Evolutionary conservation across 1,140 invertebrate genomes (phyloP), one percentile per base, ranked within the genome.

Genomic region (Caenorhabditis latens): DNA sequence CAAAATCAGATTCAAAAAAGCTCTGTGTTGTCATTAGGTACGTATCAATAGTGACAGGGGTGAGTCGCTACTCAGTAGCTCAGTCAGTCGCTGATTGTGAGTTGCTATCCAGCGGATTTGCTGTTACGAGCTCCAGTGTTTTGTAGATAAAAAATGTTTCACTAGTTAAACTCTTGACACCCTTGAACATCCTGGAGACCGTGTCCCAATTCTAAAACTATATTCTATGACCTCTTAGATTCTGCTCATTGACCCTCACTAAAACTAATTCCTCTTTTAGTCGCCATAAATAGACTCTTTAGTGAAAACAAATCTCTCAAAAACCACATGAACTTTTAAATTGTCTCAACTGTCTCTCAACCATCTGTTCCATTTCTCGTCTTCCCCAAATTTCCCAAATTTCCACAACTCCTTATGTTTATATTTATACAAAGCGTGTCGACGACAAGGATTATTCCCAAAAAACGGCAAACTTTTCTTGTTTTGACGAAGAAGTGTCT

Each of bases 401-500:
- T 58, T n/a, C n/a, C n/a, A n/a, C n/a, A n/a, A n/a, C n/a, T 58
- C n/a, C 16, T 58, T 19, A 71, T 71, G 71, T 79, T 79, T 79
- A 53, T 79, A n/a, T n/a, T n/a, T n/a, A 79, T 79, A 79, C 71
- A 79, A 79, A 71, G 11, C 24, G 9, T 42, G 13, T 8, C 21
- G 63, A 40, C 32, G 40, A 67, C 19, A 24, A 14, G 71, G 71
- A 79, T 79, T 79, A 79, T 32, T 21, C 19, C 19, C 2, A 13
- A 65, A 63, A 65, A 32, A n/a, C 24, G 61, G n/a, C 14, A 58
- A 58, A 40, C 7, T 5, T n/a, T 40, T 50, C 50, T 79, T 79
- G 71, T 50, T 79, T 48, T 79, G 71, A 79, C 71, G 40, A 32
- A 32, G 32, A 32, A 24, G 71, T 50, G 19, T 50, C 42, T 71